These are phyloP conservation scores for Lampris megalopsis DNA, from an alignment of 2,113 vertebrate species.

Conservation along the genomic window DNA sequence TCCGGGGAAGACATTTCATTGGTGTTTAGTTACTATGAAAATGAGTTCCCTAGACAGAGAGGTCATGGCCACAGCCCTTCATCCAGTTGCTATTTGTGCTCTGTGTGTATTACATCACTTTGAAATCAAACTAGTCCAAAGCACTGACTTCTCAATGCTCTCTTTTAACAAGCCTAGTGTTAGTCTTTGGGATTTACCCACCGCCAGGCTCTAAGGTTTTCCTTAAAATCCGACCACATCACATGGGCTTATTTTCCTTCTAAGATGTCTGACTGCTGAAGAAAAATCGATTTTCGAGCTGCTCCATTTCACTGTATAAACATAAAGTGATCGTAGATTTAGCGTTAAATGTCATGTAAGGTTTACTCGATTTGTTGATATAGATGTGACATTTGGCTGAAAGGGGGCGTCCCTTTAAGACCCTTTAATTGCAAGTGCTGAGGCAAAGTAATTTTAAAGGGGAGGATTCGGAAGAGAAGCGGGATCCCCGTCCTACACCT, in stretches of 20 bases:
- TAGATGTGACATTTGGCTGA: constrained; percentile 65
- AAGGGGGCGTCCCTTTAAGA: constrained; percentile 51
- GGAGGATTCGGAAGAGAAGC: constrained; percentile 41
- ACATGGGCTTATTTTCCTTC: constrained; percentile 56
- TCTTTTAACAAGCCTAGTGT: constrained; percentile 67
- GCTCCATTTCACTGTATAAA: constrained; percentile 67
- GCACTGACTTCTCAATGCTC: constrained; percentile 60
- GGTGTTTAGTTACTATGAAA: constrained; percentile 73
- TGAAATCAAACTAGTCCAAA: constrained; percentile 68
- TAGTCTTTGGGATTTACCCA: constrained; percentile 75
- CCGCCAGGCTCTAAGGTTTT: constrained; percentile 63
- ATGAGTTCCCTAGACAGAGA: constrained; percentile 72
- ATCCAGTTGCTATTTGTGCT: constrained; percentile 72
- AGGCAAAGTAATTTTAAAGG: constrained; percentile 40
- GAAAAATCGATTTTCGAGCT: constrained; percentile 65
- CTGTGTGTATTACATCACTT: constrained; percentile 77
- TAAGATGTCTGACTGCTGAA: constrained; percentile 42
- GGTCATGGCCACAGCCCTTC: constrained; percentile 72
- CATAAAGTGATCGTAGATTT: constrained; percentile 53
- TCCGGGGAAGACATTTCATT: constrained; percentile 62
- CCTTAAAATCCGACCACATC: constrained; percentile 73
- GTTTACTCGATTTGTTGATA: constrained; percentile 65
- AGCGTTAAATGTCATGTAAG: constrained; percentile 54
- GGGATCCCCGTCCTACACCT: constrained; percentile 39
- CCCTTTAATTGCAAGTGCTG: constrained; percentile 54